These are phyloP conservation scores for Gisinianus flammeolus DNA, from an alignment of 2,888 invertebrate species.

Conservation along the genomic window DNA sequence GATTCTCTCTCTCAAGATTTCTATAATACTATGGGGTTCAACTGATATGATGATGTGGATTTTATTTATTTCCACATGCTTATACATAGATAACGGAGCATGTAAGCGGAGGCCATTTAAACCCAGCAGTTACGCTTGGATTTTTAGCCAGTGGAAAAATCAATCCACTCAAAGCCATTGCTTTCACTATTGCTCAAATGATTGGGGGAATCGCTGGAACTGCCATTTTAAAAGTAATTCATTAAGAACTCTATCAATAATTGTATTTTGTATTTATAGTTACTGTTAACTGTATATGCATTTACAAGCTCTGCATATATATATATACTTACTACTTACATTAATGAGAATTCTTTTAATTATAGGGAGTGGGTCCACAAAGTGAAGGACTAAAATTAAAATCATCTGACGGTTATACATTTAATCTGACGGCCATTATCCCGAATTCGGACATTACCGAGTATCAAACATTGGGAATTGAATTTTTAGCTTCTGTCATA, in stretches of 20 bases:
- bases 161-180: not conserved
- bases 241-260: not conserved
- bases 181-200: slow-evolving; percentile 20
- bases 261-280: too few species aligned
- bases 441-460: slow-evolving; percentile 59
- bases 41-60: too few species aligned
- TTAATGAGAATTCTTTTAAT: too few species aligned
- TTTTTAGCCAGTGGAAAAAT: slow-evolving; percentile 4
- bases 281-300: too few species aligned
- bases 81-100: slow-evolving; percentile 13
- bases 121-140: slow-evolving; percentile 25
- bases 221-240: slow-evolving; percentile 12
- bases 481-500: slow-evolving; percentile 62
- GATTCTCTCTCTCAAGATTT: not conserved
- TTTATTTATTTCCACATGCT: not conserved
- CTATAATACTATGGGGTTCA: not conserved
- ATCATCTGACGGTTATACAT: too few species aligned
- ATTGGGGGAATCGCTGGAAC: slow-evolving; percentile 24
- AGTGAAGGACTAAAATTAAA: too few species aligned
- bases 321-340: too few species aligned
- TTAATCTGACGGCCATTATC: too few species aligned
- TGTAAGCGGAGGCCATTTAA: slow-evolving; percentile 32
- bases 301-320: too few species aligned
- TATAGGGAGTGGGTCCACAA: too few species aligned
- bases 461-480: slow-evolving; percentile 62